phyloP scores from a whole-genome alignment of 2,797 vertebrate genomes.

The Tolypeutes matacus region DNA sequence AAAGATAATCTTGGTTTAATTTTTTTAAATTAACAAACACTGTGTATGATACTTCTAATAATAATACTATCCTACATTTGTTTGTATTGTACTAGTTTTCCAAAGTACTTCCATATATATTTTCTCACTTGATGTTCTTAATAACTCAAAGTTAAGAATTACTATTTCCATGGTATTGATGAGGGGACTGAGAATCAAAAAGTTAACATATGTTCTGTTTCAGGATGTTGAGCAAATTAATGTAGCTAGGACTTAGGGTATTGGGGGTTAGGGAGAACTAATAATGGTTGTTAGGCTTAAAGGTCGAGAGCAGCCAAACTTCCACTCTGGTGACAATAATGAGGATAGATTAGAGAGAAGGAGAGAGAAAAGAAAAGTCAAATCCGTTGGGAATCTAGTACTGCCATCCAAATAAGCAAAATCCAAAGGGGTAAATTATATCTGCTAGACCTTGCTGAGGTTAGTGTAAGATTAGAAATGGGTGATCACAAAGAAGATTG shows the following conservation, averaged over 20 bases:
- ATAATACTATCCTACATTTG: background rate
- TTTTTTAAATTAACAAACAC: background rate
- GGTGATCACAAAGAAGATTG: background rate
- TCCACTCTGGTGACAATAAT: background rate
- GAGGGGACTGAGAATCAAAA: background rate
- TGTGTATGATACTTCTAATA: background rate
- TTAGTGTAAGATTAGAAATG: background rate
- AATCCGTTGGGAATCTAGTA: background rate
- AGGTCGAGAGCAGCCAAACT: background rate
- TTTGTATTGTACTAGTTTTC: conserved; percentile 7
- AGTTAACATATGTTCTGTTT: background rate
- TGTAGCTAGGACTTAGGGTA: background rate
- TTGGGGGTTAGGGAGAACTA: background rate
- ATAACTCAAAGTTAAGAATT: conserved; percentile 18
- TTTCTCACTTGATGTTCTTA: background rate
- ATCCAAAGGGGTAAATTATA: background rate
- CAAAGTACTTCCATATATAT: background rate
- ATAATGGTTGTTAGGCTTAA: background rate
- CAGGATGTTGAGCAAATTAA: background rate
- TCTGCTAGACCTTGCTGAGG: background rate
- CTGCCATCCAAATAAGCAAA: background rate
- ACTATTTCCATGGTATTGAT: conserved; percentile 26
- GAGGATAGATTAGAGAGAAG: background rate
- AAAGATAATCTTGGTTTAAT: background rate
- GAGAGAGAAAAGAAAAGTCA: background rate